Percentiles rank a stretch among this genome's conserved stretches.
phyloP scores from a whole-genome alignment of 2,888 invertebrate genomes.

The Ceramica pisi region DNA sequence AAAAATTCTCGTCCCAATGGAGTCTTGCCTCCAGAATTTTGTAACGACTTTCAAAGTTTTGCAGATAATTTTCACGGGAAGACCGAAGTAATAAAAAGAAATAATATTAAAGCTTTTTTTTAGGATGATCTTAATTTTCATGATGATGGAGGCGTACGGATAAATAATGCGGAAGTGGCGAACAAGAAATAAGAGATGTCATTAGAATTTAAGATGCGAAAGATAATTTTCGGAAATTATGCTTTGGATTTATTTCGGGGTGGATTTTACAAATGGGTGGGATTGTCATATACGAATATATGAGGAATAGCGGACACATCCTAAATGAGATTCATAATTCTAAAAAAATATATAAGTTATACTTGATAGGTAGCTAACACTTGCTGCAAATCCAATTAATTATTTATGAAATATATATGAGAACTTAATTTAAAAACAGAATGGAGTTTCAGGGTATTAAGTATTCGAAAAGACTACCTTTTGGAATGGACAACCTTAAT shows the following conservation, averaged over 20 bases:
- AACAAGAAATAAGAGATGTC: constrained; percentile 6
- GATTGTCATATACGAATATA: too few relatives aligned
- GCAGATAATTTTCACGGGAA: constrained; percentile 58
- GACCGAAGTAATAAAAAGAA: constrained; percentile 58
- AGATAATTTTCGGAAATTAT: not conserved
- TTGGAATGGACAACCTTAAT: too few relatives aligned
- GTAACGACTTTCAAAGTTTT: constrained; percentile 63
- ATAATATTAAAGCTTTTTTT: constrained; percentile 54
- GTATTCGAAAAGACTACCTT: not conserved
- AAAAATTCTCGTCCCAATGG: constrained; percentile 54
- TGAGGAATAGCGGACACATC: too few relatives aligned
- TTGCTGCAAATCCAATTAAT: too few relatives aligned
- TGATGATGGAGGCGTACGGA: constrained; percentile 42
- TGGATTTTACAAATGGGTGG: too few relatives aligned
- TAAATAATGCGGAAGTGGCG: constrained; percentile 29
- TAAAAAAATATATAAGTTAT: too few relatives aligned
- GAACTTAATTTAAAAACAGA: too few relatives aligned
- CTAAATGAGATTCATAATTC: too few relatives aligned
- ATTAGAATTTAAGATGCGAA: constrained; percentile 18
- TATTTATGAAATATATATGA: too few relatives aligned
- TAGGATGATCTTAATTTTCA: constrained; percentile 53
- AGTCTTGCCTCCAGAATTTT: constrained; percentile 58
- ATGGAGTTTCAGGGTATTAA: too few relatives aligned
- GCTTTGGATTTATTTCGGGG: too few relatives aligned
- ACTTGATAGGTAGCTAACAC: too few relatives aligned